Evolutionary conservation across 1,140 invertebrate species (phyloP), one percentile per base, ranked within the genome.

Genomic region (Drosophila rhopaloa): DNA sequence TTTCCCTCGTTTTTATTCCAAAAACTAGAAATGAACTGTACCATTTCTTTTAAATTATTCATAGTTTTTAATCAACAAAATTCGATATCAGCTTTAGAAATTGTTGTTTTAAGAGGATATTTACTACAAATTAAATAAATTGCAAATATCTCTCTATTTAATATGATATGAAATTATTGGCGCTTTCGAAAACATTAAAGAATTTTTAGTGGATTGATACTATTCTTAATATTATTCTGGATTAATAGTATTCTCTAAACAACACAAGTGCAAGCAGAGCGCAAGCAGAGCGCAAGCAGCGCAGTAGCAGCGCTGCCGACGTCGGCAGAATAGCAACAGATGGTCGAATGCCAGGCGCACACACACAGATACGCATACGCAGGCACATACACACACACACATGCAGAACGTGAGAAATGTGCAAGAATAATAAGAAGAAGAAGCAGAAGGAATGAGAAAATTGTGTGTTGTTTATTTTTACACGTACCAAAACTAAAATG

Each of bases 401-500:
- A 44, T 9, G 29, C 29, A 35, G 40, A 55, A 55, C 27, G 41
- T 56, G 35, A 48, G 24, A 63, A 43, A 37, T 59, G 57, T 59
- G 24, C 27, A 35, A 68, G 44, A 50, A 55, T 40, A 67, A 48
- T 56, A 61, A 66, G 8, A 53, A 43, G 29, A 24, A 65, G 60
- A 35, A 51, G 63, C 63, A 63, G 4, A 6, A 50, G 65, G 65
- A 62, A 78, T 70, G 67, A 41, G 65, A 58, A 76, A 61, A 71
- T 76, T 56, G 29, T 51, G 46, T 51, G 72, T 84, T 83, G 47
- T 82, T 82, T 86, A 86, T 88, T 85, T 85, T 85, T 85, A 85
- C 83, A 82, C 71, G 51, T 46, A 63, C 68, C 68, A 63, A 71
- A 72, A 81, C 67, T 74, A 44, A 85, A 86, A 82, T 86, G 83